These are phyloP conservation scores for Epinotia nisella DNA, from an alignment of 2,888 invertebrate species.

Conservation along the genomic window DNA sequence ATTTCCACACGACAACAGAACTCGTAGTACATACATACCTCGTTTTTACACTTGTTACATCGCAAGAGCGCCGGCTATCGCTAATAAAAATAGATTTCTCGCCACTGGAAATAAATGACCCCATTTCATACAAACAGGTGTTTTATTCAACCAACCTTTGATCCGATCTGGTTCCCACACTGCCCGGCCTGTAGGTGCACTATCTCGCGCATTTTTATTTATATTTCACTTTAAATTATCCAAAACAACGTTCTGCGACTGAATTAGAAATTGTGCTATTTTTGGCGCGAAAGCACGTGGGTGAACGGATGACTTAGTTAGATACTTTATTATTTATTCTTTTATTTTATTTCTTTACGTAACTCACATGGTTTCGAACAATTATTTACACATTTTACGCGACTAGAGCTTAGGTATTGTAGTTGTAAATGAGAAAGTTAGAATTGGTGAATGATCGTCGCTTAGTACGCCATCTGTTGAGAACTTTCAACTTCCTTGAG, in stretches of 20 bases:
- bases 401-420: conserved; percentile 25
- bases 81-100: conserved; percentile 42
- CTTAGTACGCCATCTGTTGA: conserved; percentile 37
- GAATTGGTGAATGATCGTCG: conserved; percentile 21
- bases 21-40: too few species aligned
- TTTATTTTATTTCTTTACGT: conserved; percentile 22
- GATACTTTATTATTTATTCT: conserved; percentile 43
- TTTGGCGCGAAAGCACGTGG: conserved; percentile 55
- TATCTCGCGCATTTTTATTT: conserved; percentile 92
- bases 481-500: neutral
- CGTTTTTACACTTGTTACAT: conserved; percentile 23
- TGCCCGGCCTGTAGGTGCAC: conserved; percentile 96
- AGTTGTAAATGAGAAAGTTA: conserved; percentile 40
- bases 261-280: conserved; percentile 53
- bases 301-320: conserved; percentile 25
- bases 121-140: conserved; percentile 35
- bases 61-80: conserved; percentile 26
- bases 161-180: conserved; percentile 96
- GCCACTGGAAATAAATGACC: conserved; percentile 31
- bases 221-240: conserved; percentile 52
- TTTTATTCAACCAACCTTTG: conserved; percentile 87
- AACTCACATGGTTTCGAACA: conserved; percentile 27
- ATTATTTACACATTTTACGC: conserved; percentile 41
- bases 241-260: conserved; percentile 51
- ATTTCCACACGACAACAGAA: conserved; percentile 29